These are phyloP conservation scores for Onychomys arenicola DNA, from an alignment of 2,797 vertebrate genomes.

Conservation along the genomic window DNA sequence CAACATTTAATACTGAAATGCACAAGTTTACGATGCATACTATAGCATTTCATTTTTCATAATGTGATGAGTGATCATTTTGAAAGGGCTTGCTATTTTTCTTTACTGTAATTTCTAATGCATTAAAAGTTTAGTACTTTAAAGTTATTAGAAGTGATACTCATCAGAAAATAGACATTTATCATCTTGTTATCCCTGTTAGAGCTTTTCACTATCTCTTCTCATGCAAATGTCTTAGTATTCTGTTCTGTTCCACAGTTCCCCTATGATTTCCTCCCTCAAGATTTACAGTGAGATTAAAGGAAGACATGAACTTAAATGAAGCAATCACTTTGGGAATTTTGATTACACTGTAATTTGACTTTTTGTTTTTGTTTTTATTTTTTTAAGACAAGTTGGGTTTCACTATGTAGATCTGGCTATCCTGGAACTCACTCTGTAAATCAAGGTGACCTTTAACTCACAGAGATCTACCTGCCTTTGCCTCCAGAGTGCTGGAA, in stretches of 20 bases:
- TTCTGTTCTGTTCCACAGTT: neutral
- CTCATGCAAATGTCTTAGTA: neutral
- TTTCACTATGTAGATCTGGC: neutral
- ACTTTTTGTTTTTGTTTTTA: neutral
- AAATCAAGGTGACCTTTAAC: neutral
- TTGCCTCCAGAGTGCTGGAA: neutral
- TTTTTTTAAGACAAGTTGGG: neutral
- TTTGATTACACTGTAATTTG: neutral
- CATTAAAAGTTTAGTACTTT: conserved; percentile 51
- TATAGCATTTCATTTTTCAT: conserved; percentile 61
- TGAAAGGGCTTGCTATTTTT: conserved; percentile 63
- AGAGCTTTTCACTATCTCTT: neutral
- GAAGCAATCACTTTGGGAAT: neutral
- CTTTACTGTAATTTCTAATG: conserved; percentile 26
- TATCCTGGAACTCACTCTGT: neutral
- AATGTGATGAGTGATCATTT: conserved; percentile 62
- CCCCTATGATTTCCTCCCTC: neutral
- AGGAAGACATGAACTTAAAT: neutral
- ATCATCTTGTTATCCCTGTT: conserved; percentile 19
- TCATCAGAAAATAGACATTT: conserved; percentile 60
- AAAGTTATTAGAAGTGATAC: conserved; percentile 50
- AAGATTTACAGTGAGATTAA: conserved; percentile 16
- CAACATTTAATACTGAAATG: conserved; percentile 40
- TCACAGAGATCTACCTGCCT: neutral
- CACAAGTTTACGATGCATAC: conserved; percentile 59